These are phyloP conservation scores for Thereva nobilitata DNA, from an alignment of 2,888 invertebrate genomes.

Conservation along the genomic window DNA sequence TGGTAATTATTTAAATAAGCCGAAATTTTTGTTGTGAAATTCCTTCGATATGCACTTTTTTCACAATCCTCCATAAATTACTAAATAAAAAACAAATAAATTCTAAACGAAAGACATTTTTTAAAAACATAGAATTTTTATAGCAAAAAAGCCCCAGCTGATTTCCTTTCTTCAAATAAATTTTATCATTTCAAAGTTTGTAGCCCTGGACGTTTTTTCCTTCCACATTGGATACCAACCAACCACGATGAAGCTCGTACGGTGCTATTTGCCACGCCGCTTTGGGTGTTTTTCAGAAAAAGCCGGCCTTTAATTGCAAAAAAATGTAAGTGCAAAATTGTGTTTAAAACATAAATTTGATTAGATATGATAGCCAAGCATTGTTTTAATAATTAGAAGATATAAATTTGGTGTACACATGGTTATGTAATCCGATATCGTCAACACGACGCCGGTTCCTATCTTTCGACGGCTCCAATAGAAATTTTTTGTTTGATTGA, in stretches of 20 bases:
- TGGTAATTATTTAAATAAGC: no score
- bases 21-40: no score
- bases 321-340: not conserved
- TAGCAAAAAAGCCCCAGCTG: no score
- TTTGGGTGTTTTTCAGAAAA: slow-evolving; percentile 12
- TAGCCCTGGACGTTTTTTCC: no score
- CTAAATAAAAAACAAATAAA: no score
- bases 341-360: not conserved
- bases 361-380: not conserved
- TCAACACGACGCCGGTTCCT: slow-evolving; percentile 17
- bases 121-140: no score
- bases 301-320: slow-evolving; percentile 2
- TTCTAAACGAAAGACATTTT: no score
- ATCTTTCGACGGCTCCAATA: no score
- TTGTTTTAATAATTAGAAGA: slow-evolving; percentile 2
- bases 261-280: slow-evolving; percentile 19
- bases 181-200: no score
- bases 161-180: no score
- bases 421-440: slow-evolving; percentile 25
- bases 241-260: slow-evolving; percentile 13
- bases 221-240: not conserved
- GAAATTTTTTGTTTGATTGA: slow-evolving; percentile 9
- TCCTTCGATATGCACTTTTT: no score
- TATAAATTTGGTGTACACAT: not conserved
- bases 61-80: no score